Evolutionary conservation across 1,140 invertebrate species (phyloP), one percentile per base, ranked within the genome.

Genomic region (Drosophila takahashii): DNA sequence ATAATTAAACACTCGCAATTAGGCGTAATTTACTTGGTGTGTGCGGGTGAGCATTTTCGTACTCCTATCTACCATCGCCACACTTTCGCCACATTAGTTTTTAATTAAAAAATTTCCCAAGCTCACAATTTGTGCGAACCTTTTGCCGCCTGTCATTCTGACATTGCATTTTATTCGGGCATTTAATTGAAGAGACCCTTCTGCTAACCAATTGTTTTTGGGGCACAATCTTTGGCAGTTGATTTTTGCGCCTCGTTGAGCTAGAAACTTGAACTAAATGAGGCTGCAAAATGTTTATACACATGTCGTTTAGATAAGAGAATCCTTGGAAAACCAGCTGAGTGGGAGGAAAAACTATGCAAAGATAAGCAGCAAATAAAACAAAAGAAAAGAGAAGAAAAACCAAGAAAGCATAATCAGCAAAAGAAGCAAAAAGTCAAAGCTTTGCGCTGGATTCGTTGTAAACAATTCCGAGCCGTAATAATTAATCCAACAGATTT

Each of bases 1-100:
- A 91, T 91, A 91, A 91, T 91, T 91, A 91, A 91, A 91, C 89
- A 91, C 84, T 91, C 81, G 89, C 89, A 91, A 91, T 91, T 91
- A 91, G 89, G 85, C 81, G 89, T 91, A 91, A 91, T 91, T 91
- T 91, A 89, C 83, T 91, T 81, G 70, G 74, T 76, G 77, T 72
- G 76, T n/a, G 26, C 26, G 47, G 53, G 66, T 58, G 56, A 39
- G 37, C 18, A 9, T 22, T 16, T n/a, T 8, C 5, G n/a, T 11
- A 26, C 27, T n/a, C 15, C 18, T 62, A 48, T 45, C 32, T 56
- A 16, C 27, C 45, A 11, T 15, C 47, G 27, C 45, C 74, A 85
- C 78, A 86, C 83, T 90, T 85, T 90, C 78, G 81, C 83, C 78
- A 91, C 89, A 91, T 91, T 91, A 91, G 89, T 83, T 91, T 91